These are phyloP conservation scores for Phalacrocorax brasilianus DNA, from an alignment of 2,113 vertebrate species.

Conservation along the genomic window DNA sequence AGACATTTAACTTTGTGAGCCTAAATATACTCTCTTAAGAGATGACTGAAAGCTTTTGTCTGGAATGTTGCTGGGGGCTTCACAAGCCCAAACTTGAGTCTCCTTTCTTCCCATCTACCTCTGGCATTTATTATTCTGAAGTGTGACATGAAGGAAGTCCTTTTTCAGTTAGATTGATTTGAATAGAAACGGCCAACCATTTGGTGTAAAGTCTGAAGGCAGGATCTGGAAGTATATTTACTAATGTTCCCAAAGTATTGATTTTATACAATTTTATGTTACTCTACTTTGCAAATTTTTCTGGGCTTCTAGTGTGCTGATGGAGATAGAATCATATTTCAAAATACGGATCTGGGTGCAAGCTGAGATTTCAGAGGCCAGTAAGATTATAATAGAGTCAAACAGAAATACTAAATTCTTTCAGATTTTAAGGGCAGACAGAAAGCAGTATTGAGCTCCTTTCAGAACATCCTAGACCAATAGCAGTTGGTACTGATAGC, in stretches of 20 bases:
- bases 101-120: neutral
- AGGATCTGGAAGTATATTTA: neutral
- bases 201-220: neutral
- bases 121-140: neutral
- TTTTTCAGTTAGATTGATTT: neutral
- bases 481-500: neutral
- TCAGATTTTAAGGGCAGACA: neutral
- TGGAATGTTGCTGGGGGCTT: conserved; percentile 52
- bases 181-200: neutral
- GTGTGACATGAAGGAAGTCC: neutral
- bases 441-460: neutral
- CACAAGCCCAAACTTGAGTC: neutral
- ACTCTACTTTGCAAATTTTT: neutral
- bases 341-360: neutral
- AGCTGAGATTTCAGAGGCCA: neutral
- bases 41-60: neutral
- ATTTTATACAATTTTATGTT: neutral
- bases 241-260: neutral
- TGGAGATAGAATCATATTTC: neutral
- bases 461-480: neutral
- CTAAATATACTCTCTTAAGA: neutral
- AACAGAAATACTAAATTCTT: neutral
- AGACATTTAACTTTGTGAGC: neutral
- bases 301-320: neutral
- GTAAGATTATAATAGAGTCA: neutral